phyloP scores from a whole-genome alignment of 2,888 invertebrate species.

The Apamea anceps region DNA sequence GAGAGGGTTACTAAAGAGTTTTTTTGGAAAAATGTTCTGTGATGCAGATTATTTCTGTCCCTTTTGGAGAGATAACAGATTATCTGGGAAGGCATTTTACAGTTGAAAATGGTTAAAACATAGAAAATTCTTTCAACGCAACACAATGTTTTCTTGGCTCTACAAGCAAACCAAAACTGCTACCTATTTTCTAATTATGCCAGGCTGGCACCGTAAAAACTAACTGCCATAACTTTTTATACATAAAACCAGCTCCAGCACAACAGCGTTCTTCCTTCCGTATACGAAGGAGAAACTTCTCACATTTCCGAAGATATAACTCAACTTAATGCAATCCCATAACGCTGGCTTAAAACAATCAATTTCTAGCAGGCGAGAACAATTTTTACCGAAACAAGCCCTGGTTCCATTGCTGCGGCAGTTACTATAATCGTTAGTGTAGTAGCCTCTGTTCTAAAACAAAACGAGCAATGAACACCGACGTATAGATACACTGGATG shows the following conservation, averaged over 20 bases:
- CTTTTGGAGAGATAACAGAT: background rate
- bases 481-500: constrained; percentile 48
- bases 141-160: background rate
- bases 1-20: constrained; percentile 25
- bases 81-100: background rate
- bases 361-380: constrained; percentile 51
- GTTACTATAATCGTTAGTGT: constrained; percentile 68
- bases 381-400: constrained; percentile 63
- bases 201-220: constrained; percentile 39
- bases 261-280: constrained; percentile 18
- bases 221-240: constrained; percentile 13
- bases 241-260: constrained; percentile 14
- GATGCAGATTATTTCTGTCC: background rate
- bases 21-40: constrained; percentile 26
- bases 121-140: background rate
- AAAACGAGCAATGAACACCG: constrained; percentile 41
- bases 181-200: constrained; percentile 25
- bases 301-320: constrained; percentile 50
- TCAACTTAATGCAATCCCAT: constrained; percentile 53
- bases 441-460: constrained; percentile 39
- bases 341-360: constrained; percentile 58
- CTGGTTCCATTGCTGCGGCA: constrained; percentile 59
- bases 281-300: constrained; percentile 39
- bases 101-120: background rate
- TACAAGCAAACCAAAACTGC: constrained; percentile 10